These are phyloP conservation scores for Hippocampus abdominalis DNA, from an alignment of 2,113 vertebrate species.

Conservation along the genomic window DNA sequence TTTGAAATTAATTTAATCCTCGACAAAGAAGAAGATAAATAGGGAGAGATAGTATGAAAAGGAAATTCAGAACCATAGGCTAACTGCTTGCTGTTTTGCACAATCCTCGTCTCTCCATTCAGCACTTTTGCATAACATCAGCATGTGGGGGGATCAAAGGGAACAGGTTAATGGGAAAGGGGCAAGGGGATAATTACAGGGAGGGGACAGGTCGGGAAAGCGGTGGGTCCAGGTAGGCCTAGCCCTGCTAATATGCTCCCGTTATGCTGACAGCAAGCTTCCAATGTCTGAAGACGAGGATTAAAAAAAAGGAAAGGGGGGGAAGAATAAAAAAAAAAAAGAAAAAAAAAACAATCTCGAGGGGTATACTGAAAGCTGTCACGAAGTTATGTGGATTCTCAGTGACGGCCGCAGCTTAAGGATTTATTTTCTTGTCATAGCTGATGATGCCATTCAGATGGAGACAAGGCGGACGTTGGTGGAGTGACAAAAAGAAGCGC, in stretches of 20 bases:
- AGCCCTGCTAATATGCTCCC: conserved; percentile 75
- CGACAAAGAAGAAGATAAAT: conserved; percentile 69
- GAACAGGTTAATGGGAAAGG: conserved; percentile 80
- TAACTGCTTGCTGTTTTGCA: conserved; percentile 71
- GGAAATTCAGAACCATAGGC: conserved; percentile 70
- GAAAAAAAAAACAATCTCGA: conserved; percentile 58
- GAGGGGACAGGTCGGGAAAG: conserved; percentile 73
- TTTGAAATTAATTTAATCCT: conserved; percentile 78
- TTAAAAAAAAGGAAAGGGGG: conserved; percentile 57
- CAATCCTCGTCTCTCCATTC: conserved; percentile 70
- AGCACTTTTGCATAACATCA: conserved; percentile 84
- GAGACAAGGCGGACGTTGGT: conserved; percentile 42
- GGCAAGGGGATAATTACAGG: conserved; percentile 79
- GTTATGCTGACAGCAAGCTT: conserved; percentile 82
- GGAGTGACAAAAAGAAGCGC: conserved; percentile 26
- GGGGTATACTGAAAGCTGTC: conserved; percentile 71
- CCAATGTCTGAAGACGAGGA: conserved; percentile 70
- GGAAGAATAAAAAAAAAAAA: neutral
- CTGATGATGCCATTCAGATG: conserved; percentile 58
- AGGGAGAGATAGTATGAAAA: conserved; percentile 64
- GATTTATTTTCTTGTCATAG: conserved; percentile 72
- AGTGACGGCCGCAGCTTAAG: conserved; percentile 33
- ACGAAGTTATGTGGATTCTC: conserved; percentile 46
- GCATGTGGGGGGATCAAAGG: conserved; percentile 80
- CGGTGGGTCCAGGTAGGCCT: conserved; percentile 72